phyloP scores from a whole-genome alignment of 2,888 invertebrate genomes.

The Gari tellinella region DNA sequence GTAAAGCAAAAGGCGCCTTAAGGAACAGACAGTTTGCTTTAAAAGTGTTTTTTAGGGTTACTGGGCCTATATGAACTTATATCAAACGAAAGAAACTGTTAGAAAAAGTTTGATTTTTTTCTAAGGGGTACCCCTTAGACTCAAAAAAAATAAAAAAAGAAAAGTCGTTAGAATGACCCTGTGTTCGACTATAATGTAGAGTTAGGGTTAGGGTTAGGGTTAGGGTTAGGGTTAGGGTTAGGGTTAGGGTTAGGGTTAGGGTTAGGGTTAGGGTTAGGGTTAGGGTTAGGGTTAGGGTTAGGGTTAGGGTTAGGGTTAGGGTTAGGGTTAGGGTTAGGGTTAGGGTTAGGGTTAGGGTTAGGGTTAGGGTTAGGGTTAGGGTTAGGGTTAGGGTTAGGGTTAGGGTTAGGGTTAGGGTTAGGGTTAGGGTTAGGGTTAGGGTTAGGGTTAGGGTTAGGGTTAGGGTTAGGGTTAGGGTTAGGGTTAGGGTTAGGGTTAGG shows the following conservation, averaged over 20 bases:
- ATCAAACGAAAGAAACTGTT: too few species aligned
- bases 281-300: constrained; percentile 58
- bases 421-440: constrained; percentile 63
- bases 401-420: constrained; percentile 70
- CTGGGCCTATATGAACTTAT: too few species aligned
- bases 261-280: constrained; percentile 62
- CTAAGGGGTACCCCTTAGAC: too few species aligned
- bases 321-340: constrained; percentile 55
- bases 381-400: constrained; percentile 36
- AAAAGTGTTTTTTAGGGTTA: too few species aligned
- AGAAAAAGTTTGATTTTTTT: too few species aligned
- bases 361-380: constrained; percentile 38
- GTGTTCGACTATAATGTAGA: too few species aligned
- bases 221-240: constrained; percentile 52
- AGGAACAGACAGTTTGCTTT: too few species aligned
- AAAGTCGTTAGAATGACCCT: too few species aligned
- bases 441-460: constrained; percentile 42
- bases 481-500: constrained; percentile 37
- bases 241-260: constrained; percentile 67
- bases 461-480: constrained; percentile 46
- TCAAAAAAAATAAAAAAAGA: too few species aligned
- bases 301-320: constrained; percentile 53
- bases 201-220: constrained; percentile 49
- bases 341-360: constrained; percentile 54
- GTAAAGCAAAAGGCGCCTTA: too few species aligned